These are phyloP conservation scores for Pipistrellus pygmaeus DNA, from an alignment of 2,797 vertebrate species.

Conservation along the genomic window DNA sequence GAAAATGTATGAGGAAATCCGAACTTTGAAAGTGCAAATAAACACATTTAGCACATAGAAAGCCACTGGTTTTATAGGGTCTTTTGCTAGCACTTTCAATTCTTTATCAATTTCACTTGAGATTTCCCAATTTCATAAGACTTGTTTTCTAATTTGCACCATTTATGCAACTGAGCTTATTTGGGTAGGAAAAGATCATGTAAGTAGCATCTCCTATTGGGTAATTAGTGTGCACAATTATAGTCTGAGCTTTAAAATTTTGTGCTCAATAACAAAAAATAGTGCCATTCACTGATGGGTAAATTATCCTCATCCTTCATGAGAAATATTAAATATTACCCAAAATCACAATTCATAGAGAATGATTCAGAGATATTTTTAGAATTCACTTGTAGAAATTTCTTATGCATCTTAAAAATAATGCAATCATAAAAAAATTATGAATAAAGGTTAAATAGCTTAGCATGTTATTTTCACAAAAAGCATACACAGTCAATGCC, in stretches of 20 bases:
- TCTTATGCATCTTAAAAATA: background rate
- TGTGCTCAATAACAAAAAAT: background rate
- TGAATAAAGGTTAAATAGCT: background rate
- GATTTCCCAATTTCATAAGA: conserved; percentile 77
- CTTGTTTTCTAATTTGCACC: conserved; percentile 70
- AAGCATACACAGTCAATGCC: background rate
- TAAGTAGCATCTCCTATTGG: conserved; percentile 27
- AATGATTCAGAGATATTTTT: background rate
- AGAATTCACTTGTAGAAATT: conserved; percentile 8
- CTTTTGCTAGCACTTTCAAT: conserved; percentile 61
- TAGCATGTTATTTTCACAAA: background rate
- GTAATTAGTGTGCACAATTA: background rate
- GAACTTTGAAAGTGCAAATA: conserved; percentile 89
- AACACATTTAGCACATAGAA: conserved; percentile 88
- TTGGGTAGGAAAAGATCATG: conserved; percentile 31
- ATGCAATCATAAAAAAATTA: conserved; percentile 35
- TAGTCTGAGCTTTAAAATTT: conserved; percentile 47
- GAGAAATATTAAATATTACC: background rate
- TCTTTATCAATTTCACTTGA: conserved; percentile 53
- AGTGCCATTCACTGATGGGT: background rate
- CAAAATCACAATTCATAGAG: background rate
- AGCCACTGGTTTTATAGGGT: conserved; percentile 79
- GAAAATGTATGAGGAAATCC: conserved; percentile 91
- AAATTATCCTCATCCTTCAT: conserved; percentile 44
- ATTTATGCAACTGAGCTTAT: conserved; percentile 60